These are phyloP conservation scores for Sinentomon sp. DNA, from an alignment of 2,888 invertebrate genomes.

Conservation along the genomic window DNA sequence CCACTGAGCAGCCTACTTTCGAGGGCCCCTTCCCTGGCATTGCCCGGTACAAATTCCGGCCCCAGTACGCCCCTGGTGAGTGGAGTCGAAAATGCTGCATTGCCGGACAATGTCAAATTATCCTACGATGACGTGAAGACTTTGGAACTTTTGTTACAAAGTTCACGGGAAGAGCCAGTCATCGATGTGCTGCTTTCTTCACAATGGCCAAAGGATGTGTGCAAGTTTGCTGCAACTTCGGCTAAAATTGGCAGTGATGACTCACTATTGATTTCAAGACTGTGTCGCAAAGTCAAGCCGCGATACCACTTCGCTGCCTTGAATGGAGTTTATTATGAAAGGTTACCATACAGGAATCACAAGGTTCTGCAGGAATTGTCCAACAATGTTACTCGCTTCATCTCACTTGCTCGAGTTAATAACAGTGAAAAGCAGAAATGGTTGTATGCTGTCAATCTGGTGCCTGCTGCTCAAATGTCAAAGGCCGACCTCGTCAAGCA, in stretches of 20 bases:
- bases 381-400: slow-evolving; percentile 42
- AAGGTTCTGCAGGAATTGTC: slow-evolving; percentile 33
- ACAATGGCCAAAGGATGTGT: slow-evolving; percentile 58
- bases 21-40: too few species aligned
- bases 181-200: slow-evolving; percentile 71
- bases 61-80: too few species aligned
- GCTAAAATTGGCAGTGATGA: too few species aligned
- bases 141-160: slow-evolving; percentile 40
- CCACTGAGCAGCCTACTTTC: too few species aligned
- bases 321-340: slow-evolving; percentile 47
- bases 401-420: slow-evolving; percentile 55
- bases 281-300: slow-evolving; percentile 60
- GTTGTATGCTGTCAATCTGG: slow-evolving; percentile 69
- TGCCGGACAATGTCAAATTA: too few species aligned
- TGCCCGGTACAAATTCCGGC: too few species aligned
- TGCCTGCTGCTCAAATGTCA: slow-evolving; percentile 49
- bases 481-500: slow-evolving; percentile 45
- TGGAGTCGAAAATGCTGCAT: too few species aligned
- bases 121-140: slow-evolving; percentile 37
- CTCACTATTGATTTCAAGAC: slow-evolving; percentile 45
- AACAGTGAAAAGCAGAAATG: slow-evolving; percentile 62
- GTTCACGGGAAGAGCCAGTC: slow-evolving; percentile 39
- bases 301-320: slow-evolving; percentile 72
- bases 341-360: slow-evolving; percentile 69
- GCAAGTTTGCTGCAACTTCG: slow-evolving; percentile 20